These are phyloP conservation scores for Cremastinae sp. DNA, from an alignment of 2,888 invertebrate genomes.

Conservation along the genomic window DNA sequence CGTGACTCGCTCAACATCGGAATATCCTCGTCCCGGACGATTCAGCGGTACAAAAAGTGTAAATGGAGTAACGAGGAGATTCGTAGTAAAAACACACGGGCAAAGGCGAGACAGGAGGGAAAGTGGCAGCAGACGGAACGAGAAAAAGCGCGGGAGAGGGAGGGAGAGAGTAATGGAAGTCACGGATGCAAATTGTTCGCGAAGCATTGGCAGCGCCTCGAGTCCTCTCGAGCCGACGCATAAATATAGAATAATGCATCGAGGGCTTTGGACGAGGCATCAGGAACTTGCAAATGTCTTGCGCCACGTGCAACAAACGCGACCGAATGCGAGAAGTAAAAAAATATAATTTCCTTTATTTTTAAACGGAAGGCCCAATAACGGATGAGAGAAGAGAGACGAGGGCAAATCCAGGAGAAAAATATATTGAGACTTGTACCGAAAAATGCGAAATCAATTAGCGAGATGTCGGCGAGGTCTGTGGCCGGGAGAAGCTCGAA, in stretches of 20 bases:
- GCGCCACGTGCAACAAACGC: slow-evolving; percentile 37
- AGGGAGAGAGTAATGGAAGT: neutral
- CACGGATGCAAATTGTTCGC: slow-evolving; percentile 45
- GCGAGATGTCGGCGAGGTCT: slow-evolving; percentile 63
- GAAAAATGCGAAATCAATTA: slow-evolving; percentile 72
- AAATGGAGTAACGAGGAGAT: too few species aligned
- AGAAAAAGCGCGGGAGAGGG: slow-evolving; percentile 4
- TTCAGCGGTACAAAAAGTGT: too few species aligned
- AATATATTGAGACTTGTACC: slow-evolving; percentile 32
- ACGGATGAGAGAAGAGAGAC: slow-evolving; percentile 3
- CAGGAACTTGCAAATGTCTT: slow-evolving; percentile 13
- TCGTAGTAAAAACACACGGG: too few species aligned
- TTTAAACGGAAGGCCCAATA: slow-evolving; percentile 9
- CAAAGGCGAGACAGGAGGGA: too few species aligned
- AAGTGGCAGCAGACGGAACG: slow-evolving; percentile 7
- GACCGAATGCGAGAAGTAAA: neutral
- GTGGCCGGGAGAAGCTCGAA: slow-evolving; percentile 49
- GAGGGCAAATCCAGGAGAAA: slow-evolving; percentile 30
- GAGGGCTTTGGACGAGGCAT: slow-evolving; percentile 11
- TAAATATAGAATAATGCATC: slow-evolving; percentile 49
- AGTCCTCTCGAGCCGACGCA: slow-evolving; percentile 33
- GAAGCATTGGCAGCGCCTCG: slow-evolving; percentile 31
- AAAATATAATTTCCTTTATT: neutral
- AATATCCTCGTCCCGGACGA: too few species aligned
- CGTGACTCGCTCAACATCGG: too few species aligned